Base-by-base conservation (phyloP, 2,797 vertebrate genomes). In the Cercopithecus petaurista region DNA sequence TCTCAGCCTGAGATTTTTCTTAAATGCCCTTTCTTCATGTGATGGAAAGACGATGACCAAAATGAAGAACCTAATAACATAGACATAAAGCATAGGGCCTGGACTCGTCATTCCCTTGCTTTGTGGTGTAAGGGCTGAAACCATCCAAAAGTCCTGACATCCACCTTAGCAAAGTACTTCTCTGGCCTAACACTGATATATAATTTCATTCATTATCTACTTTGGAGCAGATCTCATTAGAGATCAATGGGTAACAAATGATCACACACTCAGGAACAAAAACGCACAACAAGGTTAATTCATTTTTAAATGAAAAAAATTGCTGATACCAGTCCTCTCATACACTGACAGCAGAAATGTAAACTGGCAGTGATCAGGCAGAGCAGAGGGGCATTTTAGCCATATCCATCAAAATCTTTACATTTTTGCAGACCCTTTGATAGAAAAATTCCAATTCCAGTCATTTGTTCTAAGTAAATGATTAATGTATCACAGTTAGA, bases 41-140 rank as follows among this genome's bases (percentile, higher is more conserved):
- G 73, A 80, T 7, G 8, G 90, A 88, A 97, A 97, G 97, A 96
- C 8, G 4, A 36, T 5, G 1, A 81, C 94, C 97, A 96, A 98
- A 98, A 81, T 67, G 41, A 97, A 90, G 96, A 95, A 96, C 94
- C 97, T 97, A 97, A 98, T 98, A 98, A 81, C 59, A 76, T 95
- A 98, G 97, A 97, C 97, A 98, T 93, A 91, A 98, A 98, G 92
- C 95, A 97, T 90, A 94, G 97, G 94, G 85, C 64, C 96, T 98
- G 61, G 30, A 97, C 98, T 98, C 96, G 97, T 98, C 98, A 98
- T 98, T 93, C 82, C 92, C 95, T 98, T 92, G 73, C 96, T 96
- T 97, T 95, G 92, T 81, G 86, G 75, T 80, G 94, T 96, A 97
- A 98, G 52, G 96, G 90, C 93, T 96, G 90, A 96, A 97, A 93